Conservation (phyloP, 2,113 vertebrate species). For the Tragelaphus strepsiceros region DNA sequence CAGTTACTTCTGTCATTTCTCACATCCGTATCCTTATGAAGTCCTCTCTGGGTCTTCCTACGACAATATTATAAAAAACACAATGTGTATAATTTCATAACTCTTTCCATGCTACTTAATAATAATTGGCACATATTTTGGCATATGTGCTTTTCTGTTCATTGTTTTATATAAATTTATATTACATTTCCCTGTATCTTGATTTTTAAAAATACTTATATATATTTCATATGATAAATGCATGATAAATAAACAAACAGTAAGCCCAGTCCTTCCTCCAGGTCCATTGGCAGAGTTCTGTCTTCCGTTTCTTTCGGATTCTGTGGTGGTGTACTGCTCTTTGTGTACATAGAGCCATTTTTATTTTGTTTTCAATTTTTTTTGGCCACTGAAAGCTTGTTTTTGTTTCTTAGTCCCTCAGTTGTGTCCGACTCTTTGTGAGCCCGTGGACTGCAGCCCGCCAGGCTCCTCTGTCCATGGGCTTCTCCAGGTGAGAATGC, state of each 20-base stretch:
- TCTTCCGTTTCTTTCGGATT: not conserved
- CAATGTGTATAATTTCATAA: not conserved
- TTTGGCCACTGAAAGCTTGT: not conserved
- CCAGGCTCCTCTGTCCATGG: not conserved
- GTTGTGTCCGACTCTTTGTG: not conserved
- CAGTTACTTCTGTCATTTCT: not conserved
- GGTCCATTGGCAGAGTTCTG: fast-evolving
- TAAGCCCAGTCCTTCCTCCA: not conserved
- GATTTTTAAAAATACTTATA: not conserved
- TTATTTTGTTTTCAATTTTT: not conserved
- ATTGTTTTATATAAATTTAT: not conserved
- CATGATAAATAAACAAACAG: not conserved
- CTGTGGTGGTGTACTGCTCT: no score
- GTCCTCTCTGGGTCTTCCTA: not conserved
- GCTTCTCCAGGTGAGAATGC: not conserved
- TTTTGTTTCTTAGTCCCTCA: not conserved
- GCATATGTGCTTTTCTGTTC: not conserved
- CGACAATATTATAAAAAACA: not conserved
- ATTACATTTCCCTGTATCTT: not conserved
- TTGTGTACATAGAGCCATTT: not conserved
- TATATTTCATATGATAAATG: not conserved
- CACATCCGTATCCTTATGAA: not conserved
- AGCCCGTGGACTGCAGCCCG: fast-evolving
- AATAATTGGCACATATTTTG: not conserved
- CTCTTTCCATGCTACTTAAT: not conserved